Base-by-base conservation (phyloP, 2,888 invertebrate genomes). In the Elysia crispata region DNA sequence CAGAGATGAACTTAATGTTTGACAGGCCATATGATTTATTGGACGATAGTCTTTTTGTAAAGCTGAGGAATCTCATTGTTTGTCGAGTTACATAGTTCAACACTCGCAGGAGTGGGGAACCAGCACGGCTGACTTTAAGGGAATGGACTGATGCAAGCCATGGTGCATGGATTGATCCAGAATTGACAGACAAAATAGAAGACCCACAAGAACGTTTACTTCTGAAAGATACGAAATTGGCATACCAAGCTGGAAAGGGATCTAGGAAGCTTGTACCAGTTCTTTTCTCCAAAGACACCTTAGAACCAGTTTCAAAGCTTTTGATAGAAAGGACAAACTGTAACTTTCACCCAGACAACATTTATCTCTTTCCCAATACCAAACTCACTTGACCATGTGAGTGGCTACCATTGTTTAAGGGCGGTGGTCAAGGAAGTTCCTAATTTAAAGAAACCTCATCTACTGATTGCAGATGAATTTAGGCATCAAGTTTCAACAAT, bases 31-130 rank as follows among this genome's bases (percentile, higher is more conserved):
- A 60, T 60, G 60, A 60, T 23, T 15, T 60, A n/a, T 60, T 3
- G 25, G 60, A 60, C 60, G n/a, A n/a, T 60, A 25, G 23, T 23
- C 25, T 25, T 60, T 60, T 60, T 60, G 60, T 60, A n/a, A 60
- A 60, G 60, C n/a, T 60, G 60, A 60, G 60, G 23, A 60, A 60
- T 60, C 60, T 60, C 25, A 25, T 60, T 60, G 60, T 60, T 60
- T 23, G 23, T 60, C 60, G 60, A 60, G 6, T 60, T 23, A 60
- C 60, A 25, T 15, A 15, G 54, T 54, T 54, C 54, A 54, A 54
- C 15, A 15, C 25, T 60, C 60, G 25, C 60, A 25, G 60, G 25
- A 60, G 60, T 60, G 60, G 60, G 25, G 60, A 60, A 25, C 60
- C 60, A 23, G 60, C 25, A 25, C n/a, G 60, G 25, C 60, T 25